Base-by-base conservation (phyloP, 2,888 invertebrate species). In the Didymodactylos carnosus region DNA sequence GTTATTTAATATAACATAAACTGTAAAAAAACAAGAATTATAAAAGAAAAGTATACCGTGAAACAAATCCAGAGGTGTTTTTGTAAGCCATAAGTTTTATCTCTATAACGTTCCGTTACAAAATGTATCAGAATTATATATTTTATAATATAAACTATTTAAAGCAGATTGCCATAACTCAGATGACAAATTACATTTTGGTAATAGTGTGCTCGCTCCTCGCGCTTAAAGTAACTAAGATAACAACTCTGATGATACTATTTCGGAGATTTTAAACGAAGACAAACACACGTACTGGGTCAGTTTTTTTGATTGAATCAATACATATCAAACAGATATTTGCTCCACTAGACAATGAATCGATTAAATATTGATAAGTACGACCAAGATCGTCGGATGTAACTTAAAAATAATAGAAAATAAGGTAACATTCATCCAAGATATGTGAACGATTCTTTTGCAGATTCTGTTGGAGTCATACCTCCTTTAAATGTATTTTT, bases 241-340 rank as follows among this genome's bases (percentile, higher is more conserved):
- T 39, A 40, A 23, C 39, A 19, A 39, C 62, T 39, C 14, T n/a
- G n/a, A 2, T 23, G 19, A 27, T 23, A 70, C 5, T 27, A 72
- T 39, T 69, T 62, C 13, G 13, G 13, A 62, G 25, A 62, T 23
- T n/a, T 62, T 25, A 14, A 14, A 11, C 23, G 13, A 70, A 16
- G 69, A 16, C 39, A n/a, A 23, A 14, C 39, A 19, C 11, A 79
- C 80, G 78, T 77, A 82, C 89, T 62, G 90, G 84, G 80, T 93
- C 90, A 73, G 86, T 86, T 78, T 90, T 87, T 82, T 90, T 91
- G 19, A 94, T 88, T 51, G 89, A 89, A 5, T 89, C 91, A 80
- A 94, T 92, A 79, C 94, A 94, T 79, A 94, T 90, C 4, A 94
- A 86, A 80, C 94, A 94, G 16, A 90, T 89, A 3, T 89, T 88